phyloP scores from a whole-genome alignment of 2,113 vertebrate genomes.

The Eulacestoma nigropectus region DNA sequence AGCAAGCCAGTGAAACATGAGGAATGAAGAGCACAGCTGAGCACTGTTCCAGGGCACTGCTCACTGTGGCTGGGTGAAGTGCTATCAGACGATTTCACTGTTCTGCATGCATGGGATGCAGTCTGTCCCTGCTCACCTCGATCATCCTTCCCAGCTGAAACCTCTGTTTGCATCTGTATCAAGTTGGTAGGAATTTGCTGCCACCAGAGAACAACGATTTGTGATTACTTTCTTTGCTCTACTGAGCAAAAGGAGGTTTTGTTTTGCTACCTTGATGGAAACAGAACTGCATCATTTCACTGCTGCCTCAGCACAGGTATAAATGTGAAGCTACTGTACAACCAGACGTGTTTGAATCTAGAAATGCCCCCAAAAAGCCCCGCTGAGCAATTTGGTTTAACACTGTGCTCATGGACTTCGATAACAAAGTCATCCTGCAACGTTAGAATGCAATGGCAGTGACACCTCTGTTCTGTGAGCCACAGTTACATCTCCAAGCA shows the following conservation, averaged over 20 bases:
- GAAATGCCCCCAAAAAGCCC: background rate
- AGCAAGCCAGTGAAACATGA: accelerated
- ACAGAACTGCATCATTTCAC: background rate
- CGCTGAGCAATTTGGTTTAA: background rate
- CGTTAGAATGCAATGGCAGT: background rate
- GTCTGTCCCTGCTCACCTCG: background rate
- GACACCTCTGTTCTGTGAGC: background rate
- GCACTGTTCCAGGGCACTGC: background rate
- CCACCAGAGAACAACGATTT: background rate
- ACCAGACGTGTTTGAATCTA: background rate
- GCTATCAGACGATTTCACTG: background rate
- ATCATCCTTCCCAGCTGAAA: background rate
- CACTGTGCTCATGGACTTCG: background rate
- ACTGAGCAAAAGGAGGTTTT: background rate
- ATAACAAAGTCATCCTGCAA: background rate
- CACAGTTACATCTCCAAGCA: background rate
- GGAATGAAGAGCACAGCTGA: background rate
- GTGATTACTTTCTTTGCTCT: background rate
- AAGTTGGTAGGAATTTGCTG: background rate
- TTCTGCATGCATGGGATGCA: background rate
- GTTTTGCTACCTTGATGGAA: background rate
- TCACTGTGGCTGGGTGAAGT: background rate
- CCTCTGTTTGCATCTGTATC: background rate
- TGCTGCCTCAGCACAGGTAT: background rate
- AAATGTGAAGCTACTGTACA: background rate